These are phyloP conservation scores for Drosophila picticornis DNA, from an alignment of 2,888 invertebrate species.

Conservation along the genomic window DNA sequence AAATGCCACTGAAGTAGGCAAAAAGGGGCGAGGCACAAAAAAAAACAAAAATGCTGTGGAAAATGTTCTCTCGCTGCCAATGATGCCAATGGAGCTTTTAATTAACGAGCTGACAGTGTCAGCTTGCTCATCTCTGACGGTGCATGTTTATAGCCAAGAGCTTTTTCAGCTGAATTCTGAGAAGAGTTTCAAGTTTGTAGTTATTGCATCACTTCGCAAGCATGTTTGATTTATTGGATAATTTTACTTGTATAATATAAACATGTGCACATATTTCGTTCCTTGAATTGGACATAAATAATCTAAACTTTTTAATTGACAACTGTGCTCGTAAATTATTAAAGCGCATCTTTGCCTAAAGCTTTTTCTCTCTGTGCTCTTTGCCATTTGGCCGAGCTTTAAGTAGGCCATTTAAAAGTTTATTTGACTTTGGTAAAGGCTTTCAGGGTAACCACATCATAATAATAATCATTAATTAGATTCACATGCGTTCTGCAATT, in stretches of 20 bases:
- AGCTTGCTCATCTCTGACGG: background rate
- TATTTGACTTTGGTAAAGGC: background rate
- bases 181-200: background rate
- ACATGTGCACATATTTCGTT: constrained; percentile 1
- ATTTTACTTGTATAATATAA: background rate
- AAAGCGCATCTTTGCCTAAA: background rate
- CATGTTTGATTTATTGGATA: constrained; percentile 7
- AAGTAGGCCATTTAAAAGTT: background rate
- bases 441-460: constrained; percentile 19
- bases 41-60: constrained; percentile 15
- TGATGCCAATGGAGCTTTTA: constrained; percentile 6
- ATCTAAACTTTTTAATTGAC: background rate
- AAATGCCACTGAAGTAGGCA: constrained; percentile 53
- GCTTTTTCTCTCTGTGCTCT: background rate
- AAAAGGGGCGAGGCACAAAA: constrained; percentile 14
- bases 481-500: constrained; percentile 37
- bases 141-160: background rate
- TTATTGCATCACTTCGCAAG: background rate
- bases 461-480: constrained; percentile 49
- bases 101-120: background rate
- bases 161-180: background rate
- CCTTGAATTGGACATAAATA: background rate
- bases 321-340: constrained; percentile 3
- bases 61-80: constrained; percentile 5
- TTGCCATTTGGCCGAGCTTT: background rate